Conservation (phyloP, 2,797 vertebrate species). For the Gambusia yucatana region DNA sequence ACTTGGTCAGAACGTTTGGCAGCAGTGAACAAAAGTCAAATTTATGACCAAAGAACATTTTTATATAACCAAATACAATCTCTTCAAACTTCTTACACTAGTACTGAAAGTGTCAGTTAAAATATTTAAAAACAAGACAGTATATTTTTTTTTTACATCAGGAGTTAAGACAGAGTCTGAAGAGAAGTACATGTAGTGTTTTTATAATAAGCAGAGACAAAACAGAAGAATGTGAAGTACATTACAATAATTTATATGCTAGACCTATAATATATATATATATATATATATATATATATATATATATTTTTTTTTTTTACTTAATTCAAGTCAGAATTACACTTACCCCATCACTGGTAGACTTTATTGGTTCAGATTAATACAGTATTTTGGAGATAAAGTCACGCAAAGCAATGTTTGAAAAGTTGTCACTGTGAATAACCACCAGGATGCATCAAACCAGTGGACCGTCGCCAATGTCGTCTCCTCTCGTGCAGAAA, state of each 20-base stretch:
- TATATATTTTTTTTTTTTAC: neutral
- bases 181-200: neutral
- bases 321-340: slow-evolving; percentile 16
- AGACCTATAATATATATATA: neutral
- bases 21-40: neutral
- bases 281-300: no score
- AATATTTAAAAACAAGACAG: neutral
- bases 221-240: neutral
- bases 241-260: neutral
- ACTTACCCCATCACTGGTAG: slow-evolving; percentile 21
- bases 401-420: slow-evolving; percentile 48
- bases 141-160: neutral
- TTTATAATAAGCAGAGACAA: neutral
- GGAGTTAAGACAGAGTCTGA: neutral
- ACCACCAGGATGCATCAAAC: slow-evolving; percentile 50
- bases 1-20: neutral
- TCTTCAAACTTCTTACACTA: neutral
- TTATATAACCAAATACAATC: neutral
- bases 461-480: slow-evolving; percentile 59
- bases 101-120: neutral
- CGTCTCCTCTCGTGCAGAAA: slow-evolving; percentile 63
- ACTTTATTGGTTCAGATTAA: slow-evolving; percentile 39
- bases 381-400: slow-evolving; percentile 56
- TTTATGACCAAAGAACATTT: neutral
- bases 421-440: slow-evolving; percentile 65